Conservation (phyloP, 2,888 invertebrate species). For the Apocheima hispidaria region DNA sequence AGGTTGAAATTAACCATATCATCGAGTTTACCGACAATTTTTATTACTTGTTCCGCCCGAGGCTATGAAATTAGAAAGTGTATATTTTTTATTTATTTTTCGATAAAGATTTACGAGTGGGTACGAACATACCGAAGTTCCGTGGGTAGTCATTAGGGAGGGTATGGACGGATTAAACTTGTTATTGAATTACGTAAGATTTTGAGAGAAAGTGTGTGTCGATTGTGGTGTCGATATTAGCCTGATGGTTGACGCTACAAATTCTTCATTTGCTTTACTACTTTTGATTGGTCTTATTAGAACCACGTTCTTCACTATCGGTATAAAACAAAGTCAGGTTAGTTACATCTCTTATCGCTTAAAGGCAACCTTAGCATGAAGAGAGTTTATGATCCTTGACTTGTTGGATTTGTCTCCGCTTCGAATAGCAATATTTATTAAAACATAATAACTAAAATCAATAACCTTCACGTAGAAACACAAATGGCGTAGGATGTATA, state of each 20-base stretch:
- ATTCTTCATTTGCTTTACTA: neutral
- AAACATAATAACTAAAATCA: too few relatives aligned
- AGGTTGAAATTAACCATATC: conserved; percentile 37
- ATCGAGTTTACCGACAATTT: conserved; percentile 54
- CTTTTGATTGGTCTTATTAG: neutral
- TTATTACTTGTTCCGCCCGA: conserved; percentile 73
- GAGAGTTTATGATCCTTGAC: too few relatives aligned
- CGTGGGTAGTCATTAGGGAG: conserved; percentile 33
- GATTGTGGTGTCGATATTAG: conserved; percentile 22
- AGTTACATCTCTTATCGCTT: too few relatives aligned
- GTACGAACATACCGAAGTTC: conserved; percentile 45
- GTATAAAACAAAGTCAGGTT: too few relatives aligned
- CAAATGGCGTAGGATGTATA: too few relatives aligned
- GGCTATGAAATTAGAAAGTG: conserved; percentile 83
- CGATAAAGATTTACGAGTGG: conserved; percentile 77
- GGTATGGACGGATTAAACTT: conserved; percentile 31
- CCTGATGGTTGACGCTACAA: conserved; percentile 3
- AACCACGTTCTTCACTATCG: too few relatives aligned
- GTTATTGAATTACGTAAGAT: conserved; percentile 36
- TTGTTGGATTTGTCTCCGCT: too few relatives aligned
- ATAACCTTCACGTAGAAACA: too few relatives aligned
- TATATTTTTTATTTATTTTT: conserved; percentile 54
- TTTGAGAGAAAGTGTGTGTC: conserved; percentile 41
- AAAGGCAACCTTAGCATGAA: too few relatives aligned
- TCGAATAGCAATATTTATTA: too few relatives aligned